Evolutionary conservation across 2,888 invertebrate genomes (phyloP).

Genomic region (Chamaedrilus cognettii): DNA sequence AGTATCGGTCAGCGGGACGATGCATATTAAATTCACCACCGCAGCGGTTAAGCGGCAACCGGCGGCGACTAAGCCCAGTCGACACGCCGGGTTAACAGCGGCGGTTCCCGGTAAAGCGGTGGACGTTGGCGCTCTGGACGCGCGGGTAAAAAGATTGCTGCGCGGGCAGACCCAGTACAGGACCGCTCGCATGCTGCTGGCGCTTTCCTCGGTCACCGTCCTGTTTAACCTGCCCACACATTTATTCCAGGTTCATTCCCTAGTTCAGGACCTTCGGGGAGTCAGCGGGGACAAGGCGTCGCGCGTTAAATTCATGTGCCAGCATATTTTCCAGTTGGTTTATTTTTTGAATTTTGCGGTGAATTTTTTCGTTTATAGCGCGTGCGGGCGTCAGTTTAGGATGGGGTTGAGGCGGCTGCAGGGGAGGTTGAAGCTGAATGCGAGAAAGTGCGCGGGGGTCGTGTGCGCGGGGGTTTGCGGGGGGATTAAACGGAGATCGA

Average conservation of each 20-base stretch:
- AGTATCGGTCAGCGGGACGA: conserved; percentile 27
- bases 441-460: conserved; percentile 13
- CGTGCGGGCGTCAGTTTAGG: conserved; percentile 34
- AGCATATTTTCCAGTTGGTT: conserved; percentile 31
- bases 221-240: conserved; percentile 50
- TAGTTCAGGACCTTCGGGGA: conserved; percentile 14
- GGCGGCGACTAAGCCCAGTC: background rate
- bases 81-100: background rate
- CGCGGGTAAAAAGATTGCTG: conserved; percentile 5
- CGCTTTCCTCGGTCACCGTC: conserved; percentile 48
- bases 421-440: conserved; percentile 13
- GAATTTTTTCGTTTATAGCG: conserved; percentile 36
- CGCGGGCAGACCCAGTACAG: conserved; percentile 24
- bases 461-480: conserved; percentile 6
- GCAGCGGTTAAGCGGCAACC: background rate
- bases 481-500: background rate
- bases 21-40: conserved; percentile 26
- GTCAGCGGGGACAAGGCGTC: background rate
- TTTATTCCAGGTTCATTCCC: conserved; percentile 39
- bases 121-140: background rate
- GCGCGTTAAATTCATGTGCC: conserved; percentile 11
- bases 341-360: conserved; percentile 35
- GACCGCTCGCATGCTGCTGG: conserved; percentile 42
- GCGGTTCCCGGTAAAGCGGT: background rate
- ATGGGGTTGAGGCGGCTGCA: conserved; percentile 23